phyloP scores from a whole-genome alignment of 2,888 invertebrate genomes.

The Periphyllus acericola region DNA sequence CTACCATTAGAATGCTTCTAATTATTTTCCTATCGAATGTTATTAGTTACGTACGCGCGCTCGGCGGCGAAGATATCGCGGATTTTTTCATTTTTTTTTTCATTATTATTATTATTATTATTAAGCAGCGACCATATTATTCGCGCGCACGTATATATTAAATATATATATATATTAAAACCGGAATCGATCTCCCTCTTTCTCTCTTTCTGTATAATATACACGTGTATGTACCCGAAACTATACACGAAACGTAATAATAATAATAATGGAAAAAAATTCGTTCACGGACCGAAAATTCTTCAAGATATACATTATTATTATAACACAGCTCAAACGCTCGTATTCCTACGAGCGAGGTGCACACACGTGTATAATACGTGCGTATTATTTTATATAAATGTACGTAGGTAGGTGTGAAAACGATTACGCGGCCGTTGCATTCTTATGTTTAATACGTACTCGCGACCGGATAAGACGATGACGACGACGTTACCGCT shows the following conservation, averaged over 20 bases:
- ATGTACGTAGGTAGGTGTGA: conserved; percentile 28
- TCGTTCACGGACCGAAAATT: not conserved
- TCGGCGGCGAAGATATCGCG: conserved; percentile 29
- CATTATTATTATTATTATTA: not conserved
- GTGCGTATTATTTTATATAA: too few species aligned
- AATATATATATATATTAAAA: not conserved
- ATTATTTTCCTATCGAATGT: conserved; percentile 55
- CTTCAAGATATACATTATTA: not conserved
- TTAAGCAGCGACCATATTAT: not conserved
- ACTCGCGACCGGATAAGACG: conserved; percentile 31
- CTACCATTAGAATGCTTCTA: conserved; percentile 53
- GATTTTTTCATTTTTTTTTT: conserved; percentile 4
- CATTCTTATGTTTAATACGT: not conserved
- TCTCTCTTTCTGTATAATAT: not conserved
- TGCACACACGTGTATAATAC: not conserved
- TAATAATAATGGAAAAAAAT: not conserved
- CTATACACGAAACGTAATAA: not conserved
- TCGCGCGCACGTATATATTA: too few species aligned
- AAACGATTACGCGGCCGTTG: conserved; percentile 46
- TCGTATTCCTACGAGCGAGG: not conserved
- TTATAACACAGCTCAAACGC: not conserved
- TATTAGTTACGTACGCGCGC: conserved; percentile 1
- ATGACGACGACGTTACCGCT: not conserved
- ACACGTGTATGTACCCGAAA: not conserved
- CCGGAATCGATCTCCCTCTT: conserved; percentile 20